These are phyloP conservation scores for Ispidina picta DNA, from an alignment of 2,797 vertebrate genomes.

Conservation along the genomic window DNA sequence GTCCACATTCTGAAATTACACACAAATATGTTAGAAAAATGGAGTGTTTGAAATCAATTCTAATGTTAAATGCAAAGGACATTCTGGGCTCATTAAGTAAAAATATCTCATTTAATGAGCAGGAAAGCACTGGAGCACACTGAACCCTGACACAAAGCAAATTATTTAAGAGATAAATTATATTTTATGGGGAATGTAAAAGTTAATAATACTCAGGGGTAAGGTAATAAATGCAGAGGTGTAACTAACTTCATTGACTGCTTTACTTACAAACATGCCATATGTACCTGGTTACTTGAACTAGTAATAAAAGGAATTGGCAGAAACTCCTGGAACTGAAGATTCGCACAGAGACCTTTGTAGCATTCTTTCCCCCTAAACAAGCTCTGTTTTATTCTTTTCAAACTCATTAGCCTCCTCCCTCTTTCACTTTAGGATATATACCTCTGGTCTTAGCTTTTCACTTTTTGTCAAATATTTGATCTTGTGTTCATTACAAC, in stretches of 20 bases:
- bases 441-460: conserved; percentile 60
- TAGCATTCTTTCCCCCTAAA: background rate
- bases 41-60: conserved; percentile 79
- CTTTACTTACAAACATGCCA: conserved; percentile 79
- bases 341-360: conserved; percentile 2
- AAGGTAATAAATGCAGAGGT: conserved; percentile 82
- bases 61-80: conserved; percentile 80
- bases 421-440: background rate
- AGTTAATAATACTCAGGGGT: conserved; percentile 83
- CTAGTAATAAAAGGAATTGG: conserved; percentile 56
- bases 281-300: conserved; percentile 75
- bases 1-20: conserved; percentile 56
- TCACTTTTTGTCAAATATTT: conserved; percentile 74
- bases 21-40: conserved; percentile 74
- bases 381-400: background rate
- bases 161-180: conserved; percentile 86
- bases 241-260: conserved; percentile 75
- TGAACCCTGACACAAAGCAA: conserved; percentile 84
- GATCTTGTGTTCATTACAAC: conserved; percentile 58
- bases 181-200: conserved; percentile 87
- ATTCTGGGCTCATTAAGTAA: conserved; percentile 84
- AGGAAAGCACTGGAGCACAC: conserved; percentile 80
- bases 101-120: conserved; percentile 86
- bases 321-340: background rate
- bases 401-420: conserved; percentile 16